Evolutionary conservation across 2,113 vertebrate species (phyloP).

Genomic region (Synodontis membranacea): DNA sequence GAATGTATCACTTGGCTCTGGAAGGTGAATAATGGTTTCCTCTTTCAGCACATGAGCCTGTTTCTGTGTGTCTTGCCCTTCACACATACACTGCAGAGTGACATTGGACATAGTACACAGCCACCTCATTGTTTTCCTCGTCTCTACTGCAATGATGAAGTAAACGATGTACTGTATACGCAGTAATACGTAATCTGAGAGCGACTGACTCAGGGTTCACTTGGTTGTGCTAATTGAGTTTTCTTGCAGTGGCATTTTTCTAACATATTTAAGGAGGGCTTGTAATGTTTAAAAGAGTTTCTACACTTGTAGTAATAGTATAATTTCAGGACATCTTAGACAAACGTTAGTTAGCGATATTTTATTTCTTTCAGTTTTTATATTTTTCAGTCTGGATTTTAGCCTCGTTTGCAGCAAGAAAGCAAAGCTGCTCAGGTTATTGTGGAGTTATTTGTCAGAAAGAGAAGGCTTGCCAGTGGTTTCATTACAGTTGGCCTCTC

Average conservation of each 20-base stretch:
- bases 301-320: background rate
- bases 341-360: background rate
- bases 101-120: background rate
- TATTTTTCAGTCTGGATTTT: background rate
- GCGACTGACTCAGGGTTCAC: background rate
- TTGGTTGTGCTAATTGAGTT: background rate
- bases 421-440: background rate
- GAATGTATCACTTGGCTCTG: constrained; percentile 20
- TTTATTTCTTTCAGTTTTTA: background rate
- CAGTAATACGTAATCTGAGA: background rate
- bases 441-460: background rate
- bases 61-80: constrained; percentile 24
- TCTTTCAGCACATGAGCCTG: constrained; percentile 21
- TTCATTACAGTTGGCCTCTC: background rate
- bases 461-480: background rate
- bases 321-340: background rate
- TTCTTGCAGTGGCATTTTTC: background rate
- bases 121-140: background rate
- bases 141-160: background rate
- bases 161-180: background rate
- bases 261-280: background rate
- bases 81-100: background rate
- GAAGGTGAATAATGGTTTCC: constrained; percentile 34
- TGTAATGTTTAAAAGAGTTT: background rate
- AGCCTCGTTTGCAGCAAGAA: background rate